Evolutionary conservation across 1,140 invertebrate genomes (phyloP), one percentile per base, ranked within the genome.

Genomic region (Hyphantria cunea): DNA sequence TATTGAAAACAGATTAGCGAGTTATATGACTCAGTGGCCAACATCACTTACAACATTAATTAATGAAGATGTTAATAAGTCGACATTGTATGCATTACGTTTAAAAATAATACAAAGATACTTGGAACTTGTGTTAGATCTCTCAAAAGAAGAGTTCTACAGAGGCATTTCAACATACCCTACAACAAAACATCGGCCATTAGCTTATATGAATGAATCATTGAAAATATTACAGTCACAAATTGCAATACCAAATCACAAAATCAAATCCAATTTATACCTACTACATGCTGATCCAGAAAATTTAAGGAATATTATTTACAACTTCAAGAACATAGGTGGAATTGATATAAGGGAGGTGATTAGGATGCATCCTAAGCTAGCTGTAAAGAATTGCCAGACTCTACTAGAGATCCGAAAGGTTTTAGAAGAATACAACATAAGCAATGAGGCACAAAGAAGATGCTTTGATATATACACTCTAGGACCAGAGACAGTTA

Each of bases 241-340:
- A 54, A 79, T 92, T 49, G 65, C 78, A 44, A 74, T 93, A 47
- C 79, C 89, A 14, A 68, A 77, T 70, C 49, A 84, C 32, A 91
- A 92, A 86, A 91, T 93, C 14, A 84, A 91, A 76, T 78, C 83
- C 25, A 89, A 91, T 72, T 81, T 91, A 17, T 92, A 90, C 76
- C 68, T 93, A 58, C 62, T 92, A 9, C 76, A 86, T 70, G 76
- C 70, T 7, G 84, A 92, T 76, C 84, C 90, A 45, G 80, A 90
- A 14, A 87, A 93, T 55, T 70, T 92, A 15, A 80, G 86, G 63
- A 65, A 82, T 9, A 84, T 92, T 11, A 66, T 93, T 3, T 78
- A 82, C n/a, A 80, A 91, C 31, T 74, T 92, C 25, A 64, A 82
- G 70, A 63, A 73, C 45, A 72, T 92, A 61, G 85, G 80, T 51